Percentiles rank a stretch among this genome's conserved stretches.
These are phyloP conservation scores for Piscicola geometra DNA, from an alignment of 2,888 invertebrate species.

Conservation along the genomic window DNA sequence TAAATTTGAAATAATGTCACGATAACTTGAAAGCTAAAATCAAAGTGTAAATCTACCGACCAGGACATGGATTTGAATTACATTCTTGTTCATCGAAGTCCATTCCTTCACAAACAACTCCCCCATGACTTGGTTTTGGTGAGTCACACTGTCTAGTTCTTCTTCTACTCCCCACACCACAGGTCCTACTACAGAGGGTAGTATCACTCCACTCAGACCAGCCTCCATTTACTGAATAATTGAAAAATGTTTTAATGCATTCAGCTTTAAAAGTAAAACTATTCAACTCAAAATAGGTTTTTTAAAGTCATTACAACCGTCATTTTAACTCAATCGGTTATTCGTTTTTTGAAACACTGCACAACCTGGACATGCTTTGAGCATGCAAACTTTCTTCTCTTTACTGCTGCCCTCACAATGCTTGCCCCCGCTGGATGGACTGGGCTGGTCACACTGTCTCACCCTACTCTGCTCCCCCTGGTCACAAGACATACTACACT, in stretches of 20 bases:
- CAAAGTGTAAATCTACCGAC: slow-evolving; percentile 42
- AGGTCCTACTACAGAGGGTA: slow-evolving; percentile 51
- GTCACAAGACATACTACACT: slow-evolving; percentile 61
- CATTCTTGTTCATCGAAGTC: slow-evolving; percentile 47
- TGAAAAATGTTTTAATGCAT: not conserved
- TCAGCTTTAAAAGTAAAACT: not conserved
- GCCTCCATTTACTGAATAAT: slow-evolving; percentile 49
- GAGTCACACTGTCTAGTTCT: slow-evolving; percentile 51
- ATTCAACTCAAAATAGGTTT: not conserved
- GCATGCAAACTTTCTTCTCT: slow-evolving; percentile 48
- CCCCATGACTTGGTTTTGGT: slow-evolving; percentile 52
- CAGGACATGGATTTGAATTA: slow-evolving; percentile 49
- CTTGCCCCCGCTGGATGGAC: slow-evolving; percentile 57
- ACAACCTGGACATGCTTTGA: slow-evolving; percentile 50
- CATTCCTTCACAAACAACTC: slow-evolving; percentile 49
- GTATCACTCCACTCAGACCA: slow-evolving; percentile 54
- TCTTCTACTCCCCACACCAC: slow-evolving; percentile 50
- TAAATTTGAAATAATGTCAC: too few relatives aligned
- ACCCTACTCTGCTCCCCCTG: slow-evolving; percentile 60
- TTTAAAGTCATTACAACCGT: not conserved
- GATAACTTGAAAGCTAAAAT: not conserved
- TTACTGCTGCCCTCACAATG: slow-evolving; percentile 53
- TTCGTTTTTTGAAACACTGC: not conserved
- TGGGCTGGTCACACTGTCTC: slow-evolving; percentile 59
- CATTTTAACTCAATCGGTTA: not conserved